phyloP scores from a whole-genome alignment of 2,888 invertebrate species.

The Lumbricus terrestris region DNA sequence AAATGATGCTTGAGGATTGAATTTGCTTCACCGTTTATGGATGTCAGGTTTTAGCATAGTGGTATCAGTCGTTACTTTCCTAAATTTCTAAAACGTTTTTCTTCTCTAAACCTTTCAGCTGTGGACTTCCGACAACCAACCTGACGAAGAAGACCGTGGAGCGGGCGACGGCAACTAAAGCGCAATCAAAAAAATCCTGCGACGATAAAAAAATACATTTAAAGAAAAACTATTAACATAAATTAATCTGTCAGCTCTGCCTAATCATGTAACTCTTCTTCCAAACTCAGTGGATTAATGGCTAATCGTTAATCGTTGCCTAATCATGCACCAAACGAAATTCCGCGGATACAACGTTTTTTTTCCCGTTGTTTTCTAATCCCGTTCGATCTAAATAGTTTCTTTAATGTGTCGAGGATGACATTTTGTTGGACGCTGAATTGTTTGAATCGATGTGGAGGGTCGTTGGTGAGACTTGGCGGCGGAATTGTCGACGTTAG shows the following conservation, averaged over 20 bases:
- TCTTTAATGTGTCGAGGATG: background rate
- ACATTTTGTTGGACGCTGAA: background rate
- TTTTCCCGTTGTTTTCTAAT: background rate
- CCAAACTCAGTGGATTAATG: background rate
- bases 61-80: too few species aligned
- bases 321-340: background rate
- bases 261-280: background rate
- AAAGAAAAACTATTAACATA: background rate
- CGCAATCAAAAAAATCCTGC: background rate
- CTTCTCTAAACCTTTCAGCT: slow-evolving; percentile 22
- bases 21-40: background rate
- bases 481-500: background rate
- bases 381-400: background rate
- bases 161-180: slow-evolving; percentile 27
- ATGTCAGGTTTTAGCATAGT: background rate
- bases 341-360: background rate
- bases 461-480: background rate
- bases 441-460: background rate
- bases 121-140: slow-evolving; percentile 34
- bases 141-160: slow-evolving; percentile 30
- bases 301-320: background rate
- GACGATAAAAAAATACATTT: background rate
- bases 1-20: background rate
- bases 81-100: background rate
- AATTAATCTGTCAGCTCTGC: background rate